Conservation (phyloP, 2,113 vertebrate species). For the Mobula birostris region DNA sequence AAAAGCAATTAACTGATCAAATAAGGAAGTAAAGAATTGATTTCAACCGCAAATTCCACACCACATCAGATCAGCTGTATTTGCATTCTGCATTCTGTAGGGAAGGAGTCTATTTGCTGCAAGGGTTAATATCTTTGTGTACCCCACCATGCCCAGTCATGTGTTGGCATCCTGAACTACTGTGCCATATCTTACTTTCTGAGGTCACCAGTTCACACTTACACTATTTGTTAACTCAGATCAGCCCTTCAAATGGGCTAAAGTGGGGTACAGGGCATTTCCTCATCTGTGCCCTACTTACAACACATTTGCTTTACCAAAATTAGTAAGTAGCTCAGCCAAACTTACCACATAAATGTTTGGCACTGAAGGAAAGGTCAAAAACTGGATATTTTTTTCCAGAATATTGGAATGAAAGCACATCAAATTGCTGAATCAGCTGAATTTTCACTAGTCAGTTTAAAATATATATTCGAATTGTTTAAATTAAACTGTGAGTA, state of each 20-base stretch:
- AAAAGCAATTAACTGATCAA: too few species aligned
- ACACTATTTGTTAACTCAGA: too few species aligned
- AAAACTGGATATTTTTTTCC: not conserved
- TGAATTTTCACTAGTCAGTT: not conserved
- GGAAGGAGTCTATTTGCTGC: too few species aligned
- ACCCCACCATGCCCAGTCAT: too few species aligned
- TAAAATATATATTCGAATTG: not conserved
- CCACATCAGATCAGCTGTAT: not conserved
- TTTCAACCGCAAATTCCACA: not conserved
- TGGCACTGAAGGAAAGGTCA: not conserved
- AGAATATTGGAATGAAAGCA: not conserved
- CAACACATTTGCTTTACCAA: not conserved
- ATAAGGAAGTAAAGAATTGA: too few species aligned
- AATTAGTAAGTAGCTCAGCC: not conserved
- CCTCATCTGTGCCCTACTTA: too few species aligned
- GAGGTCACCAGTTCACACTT: too few species aligned
- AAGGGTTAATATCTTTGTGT: too few species aligned
- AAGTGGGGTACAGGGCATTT: too few species aligned
- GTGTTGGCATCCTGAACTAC: too few species aligned
- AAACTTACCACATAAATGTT: not conserved
- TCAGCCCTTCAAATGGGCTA: too few species aligned
- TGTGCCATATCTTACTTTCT: too few species aligned
- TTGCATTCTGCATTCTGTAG: not conserved
- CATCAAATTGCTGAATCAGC: not conserved
- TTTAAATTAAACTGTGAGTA: not conserved